Evolutionary conservation across 2,113 vertebrate genomes (phyloP), one percentile per base, ranked within the genome.

Genomic region (Caloenas nicobarica): DNA sequence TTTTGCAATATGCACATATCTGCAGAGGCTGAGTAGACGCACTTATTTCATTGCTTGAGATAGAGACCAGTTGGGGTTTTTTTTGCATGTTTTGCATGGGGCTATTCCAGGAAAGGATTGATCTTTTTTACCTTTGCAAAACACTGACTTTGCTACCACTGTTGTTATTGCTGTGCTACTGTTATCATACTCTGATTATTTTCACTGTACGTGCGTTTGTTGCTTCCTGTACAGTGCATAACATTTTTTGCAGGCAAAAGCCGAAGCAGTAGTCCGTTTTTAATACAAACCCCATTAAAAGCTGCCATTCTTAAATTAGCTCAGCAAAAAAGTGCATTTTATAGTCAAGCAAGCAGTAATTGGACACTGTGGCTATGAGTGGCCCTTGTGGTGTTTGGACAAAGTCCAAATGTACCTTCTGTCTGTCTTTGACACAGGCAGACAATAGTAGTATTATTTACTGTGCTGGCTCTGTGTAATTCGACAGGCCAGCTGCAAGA

Each of bases 381-480:
- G 97, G 98, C 97, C 98, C 98, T 98, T 94, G 98, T 97, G 93
- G 97, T 98, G 97, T 97, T 98, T 98, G 98, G 98, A 97, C 7
- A 38, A 16, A 69, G 88, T 98, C 98, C 98, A 98, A 98, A 98
- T 97, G 97, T 98, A 98, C 98, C 98, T 98, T 98, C 98, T 98
- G 98, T 98, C 98, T 98, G 98, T 98, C 98, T 98, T 97, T 97
- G 98, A 97, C 98, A 97, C 94, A 94, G 92, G 97, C 98, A 98
- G 97, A 98, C 98, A 98, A 98, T 98, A 96, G 98, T 76, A 69
- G 98, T 97, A 98, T 98, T 98, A 98, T 98, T 98, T 98, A 98
- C 97, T 91, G 97, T 96, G 88, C 97, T 97, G 97, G 97, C 97
- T 98, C 96, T 96, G 79, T 97, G 97, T 97, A 93, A 97, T 98